Percentiles rank a stretch among this genome's conserved stretches.
These are phyloP conservation scores for Gasteruption jaculator DNA, from an alignment of 2,888 invertebrate species.

Conservation along the genomic window DNA sequence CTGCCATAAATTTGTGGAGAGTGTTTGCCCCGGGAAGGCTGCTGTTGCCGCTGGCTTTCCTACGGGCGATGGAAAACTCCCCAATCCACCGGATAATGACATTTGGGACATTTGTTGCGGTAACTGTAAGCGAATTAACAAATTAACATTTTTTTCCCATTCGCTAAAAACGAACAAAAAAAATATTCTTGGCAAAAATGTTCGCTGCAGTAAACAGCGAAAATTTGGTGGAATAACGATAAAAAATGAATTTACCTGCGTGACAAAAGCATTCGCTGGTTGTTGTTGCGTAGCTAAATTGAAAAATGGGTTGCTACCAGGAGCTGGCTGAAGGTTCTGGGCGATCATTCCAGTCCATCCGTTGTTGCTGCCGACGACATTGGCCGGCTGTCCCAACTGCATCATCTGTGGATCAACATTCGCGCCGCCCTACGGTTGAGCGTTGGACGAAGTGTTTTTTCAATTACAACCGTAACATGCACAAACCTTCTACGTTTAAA, in stretches of 20 bases:
- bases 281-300: conserved; percentile 40
- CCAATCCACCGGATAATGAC: conserved; percentile 46
- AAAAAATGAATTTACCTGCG: conserved; percentile 31
- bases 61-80: conserved; percentile 33
- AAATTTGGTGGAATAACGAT: conserved; percentile 2
- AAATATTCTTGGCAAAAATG: no score
- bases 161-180: no score
- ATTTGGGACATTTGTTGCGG: conserved; percentile 56
- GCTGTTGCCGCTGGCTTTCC: conserved; percentile 33
- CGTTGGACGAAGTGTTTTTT: no score
- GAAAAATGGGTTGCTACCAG: conserved; percentile 49
- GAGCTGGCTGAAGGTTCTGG: conserved; percentile 47
- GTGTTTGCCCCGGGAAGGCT: conserved; percentile 42
- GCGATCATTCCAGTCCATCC: conserved; percentile 47
- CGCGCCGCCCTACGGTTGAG: conserved; percentile 22
- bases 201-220: background rate
- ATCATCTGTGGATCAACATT: conserved; percentile 34
- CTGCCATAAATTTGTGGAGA: conserved; percentile 50
- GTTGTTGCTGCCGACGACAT: conserved; percentile 36
- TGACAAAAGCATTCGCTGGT: conserved; percentile 26
- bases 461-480: no score
- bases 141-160: conserved; percentile 1
- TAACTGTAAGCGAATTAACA: conserved; percentile 35
- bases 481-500: no score
- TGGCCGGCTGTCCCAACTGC: conserved; percentile 39